Base-by-base conservation (phyloP, 2,113 vertebrate species). In the Hippoglossus stenolepis region DNA sequence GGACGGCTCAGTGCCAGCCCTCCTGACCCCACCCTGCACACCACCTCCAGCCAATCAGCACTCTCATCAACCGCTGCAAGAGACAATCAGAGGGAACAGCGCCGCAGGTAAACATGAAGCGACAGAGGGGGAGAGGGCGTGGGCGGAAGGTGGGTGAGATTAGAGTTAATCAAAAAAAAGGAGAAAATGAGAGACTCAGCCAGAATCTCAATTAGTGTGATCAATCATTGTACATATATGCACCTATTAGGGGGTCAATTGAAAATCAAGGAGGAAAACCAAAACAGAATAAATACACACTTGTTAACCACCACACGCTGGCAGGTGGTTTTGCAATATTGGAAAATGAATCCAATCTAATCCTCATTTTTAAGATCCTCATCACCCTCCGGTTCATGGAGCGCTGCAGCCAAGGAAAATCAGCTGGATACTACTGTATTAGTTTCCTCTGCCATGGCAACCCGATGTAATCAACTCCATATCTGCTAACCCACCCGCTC, bases 391-490 rank as follows among this genome's bases (percentile, higher is more conserved):
- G 67, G 59, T 75, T 87, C 79, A 67, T 67, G 47, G 28, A 70
- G n/a, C n/a, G 31, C 64, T 20, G 63, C 74, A 69, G 77, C 82
- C 68, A 79, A 81, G 57, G 51, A 75, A 79, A 80, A 89, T 70
- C 83, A 78, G 79, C 87, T 85, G 79, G 78, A 85, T 89, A 83
- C 64, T 83, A 70, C 75, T 56, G 62, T 77, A 66, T 87, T 80
- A 38, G 77, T 89, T 77, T 87, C 83, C 65, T 85, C 89, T 65
- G 53, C 82, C 87, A 90, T 88, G 80, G 89, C 91, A 92, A 91
- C 87, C 83, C 73, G 79, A 85, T 87, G 85, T 89, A 93, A 93
- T 94, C 90, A 93, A 89, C 89, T 90, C 21, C 88, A 62, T 86
- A 80, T 92, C 89, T 80, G 85, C 85, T 87, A 86, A 89, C 84